Percentiles rank a stretch among this genome's conserved stretches.
These are phyloP conservation scores for Danio jaintianensis DNA, from an alignment of 2,797 vertebrate species.

Conservation along the genomic window DNA sequence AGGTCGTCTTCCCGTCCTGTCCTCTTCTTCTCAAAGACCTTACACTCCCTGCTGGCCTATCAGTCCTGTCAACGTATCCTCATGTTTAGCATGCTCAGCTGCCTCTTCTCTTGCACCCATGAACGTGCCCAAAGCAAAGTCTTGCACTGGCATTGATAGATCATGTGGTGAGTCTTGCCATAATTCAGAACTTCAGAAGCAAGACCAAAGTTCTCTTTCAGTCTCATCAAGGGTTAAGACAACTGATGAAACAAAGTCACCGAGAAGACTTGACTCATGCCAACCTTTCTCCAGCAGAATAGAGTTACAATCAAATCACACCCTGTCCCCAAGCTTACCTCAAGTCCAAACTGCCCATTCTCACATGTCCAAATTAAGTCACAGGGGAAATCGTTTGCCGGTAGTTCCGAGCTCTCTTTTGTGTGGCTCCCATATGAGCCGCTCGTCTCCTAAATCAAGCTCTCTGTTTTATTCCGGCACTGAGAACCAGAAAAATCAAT, in stretches of 20 bases:
- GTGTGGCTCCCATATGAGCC: constrained; percentile 66
- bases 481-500: constrained; percentile 44
- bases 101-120: constrained; percentile 78
- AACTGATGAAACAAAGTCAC: constrained; percentile 25
- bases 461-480: constrained; percentile 54
- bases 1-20: constrained; percentile 80
- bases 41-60: constrained; percentile 83
- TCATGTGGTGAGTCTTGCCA: constrained; percentile 50
- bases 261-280: constrained; percentile 39
- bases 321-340: constrained; percentile 19
- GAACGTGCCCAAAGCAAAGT: constrained; percentile 59
- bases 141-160: constrained; percentile 63
- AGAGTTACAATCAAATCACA: constrained; percentile 6
- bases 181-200: constrained; percentile 42
- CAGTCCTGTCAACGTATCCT: constrained; percentile 73
- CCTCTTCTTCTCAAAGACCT: constrained; percentile 72
- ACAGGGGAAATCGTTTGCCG: constrained; percentile 38
- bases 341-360: neutral
- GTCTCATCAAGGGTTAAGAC: constrained; percentile 31
- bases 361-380: constrained; percentile 22
- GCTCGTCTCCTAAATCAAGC: constrained; percentile 67
- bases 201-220: constrained; percentile 45
- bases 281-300: constrained; percentile 40
- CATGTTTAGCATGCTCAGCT: constrained; percentile 78
- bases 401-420: constrained; percentile 50